Conservation (phyloP, 2,113 vertebrate species). For the Porphyrio hochstetteri region DNA sequence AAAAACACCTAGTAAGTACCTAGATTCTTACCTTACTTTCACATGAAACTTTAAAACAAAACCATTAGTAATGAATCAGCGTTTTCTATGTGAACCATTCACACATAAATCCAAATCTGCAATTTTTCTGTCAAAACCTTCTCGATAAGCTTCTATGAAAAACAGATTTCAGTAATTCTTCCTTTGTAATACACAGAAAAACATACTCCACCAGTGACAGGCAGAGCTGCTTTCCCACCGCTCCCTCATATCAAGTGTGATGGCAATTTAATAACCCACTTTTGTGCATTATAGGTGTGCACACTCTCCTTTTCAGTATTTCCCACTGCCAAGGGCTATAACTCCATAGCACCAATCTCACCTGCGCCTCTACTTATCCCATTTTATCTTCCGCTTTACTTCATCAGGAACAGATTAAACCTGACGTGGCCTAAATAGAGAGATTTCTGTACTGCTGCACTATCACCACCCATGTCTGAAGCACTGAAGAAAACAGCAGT, state of each 20-base stretch:
- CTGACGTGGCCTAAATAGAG: not conserved
- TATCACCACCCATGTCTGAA: not conserved
- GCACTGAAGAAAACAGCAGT: not conserved
- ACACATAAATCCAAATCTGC: not conserved
- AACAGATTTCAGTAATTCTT: not conserved
- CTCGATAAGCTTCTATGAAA: not conserved
- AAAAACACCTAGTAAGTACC: not conserved
- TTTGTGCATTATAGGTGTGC: not conserved
- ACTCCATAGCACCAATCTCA: not conserved
- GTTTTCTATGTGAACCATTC: not conserved
- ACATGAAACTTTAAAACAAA: constrained; percentile 8
- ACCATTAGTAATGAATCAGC: not conserved
- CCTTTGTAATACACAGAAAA: not conserved
- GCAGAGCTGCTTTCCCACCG: not conserved
- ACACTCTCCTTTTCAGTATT: not conserved
- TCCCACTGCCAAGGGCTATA: not conserved
- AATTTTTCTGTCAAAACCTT: not conserved
- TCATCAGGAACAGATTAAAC: not conserved
- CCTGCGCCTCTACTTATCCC: not conserved
- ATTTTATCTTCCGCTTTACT: not conserved
- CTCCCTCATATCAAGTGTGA: not conserved
- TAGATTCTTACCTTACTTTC: not conserved
- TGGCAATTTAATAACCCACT: not conserved
- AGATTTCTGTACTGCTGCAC: not conserved
- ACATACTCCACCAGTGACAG: not conserved